A percentile compares a stretch with the other conserved stretches of the same genome.
These are phyloP conservation scores for Pachyramphus minor DNA, from an alignment of 2,113 vertebrate genomes.

Conservation along the genomic window DNA sequence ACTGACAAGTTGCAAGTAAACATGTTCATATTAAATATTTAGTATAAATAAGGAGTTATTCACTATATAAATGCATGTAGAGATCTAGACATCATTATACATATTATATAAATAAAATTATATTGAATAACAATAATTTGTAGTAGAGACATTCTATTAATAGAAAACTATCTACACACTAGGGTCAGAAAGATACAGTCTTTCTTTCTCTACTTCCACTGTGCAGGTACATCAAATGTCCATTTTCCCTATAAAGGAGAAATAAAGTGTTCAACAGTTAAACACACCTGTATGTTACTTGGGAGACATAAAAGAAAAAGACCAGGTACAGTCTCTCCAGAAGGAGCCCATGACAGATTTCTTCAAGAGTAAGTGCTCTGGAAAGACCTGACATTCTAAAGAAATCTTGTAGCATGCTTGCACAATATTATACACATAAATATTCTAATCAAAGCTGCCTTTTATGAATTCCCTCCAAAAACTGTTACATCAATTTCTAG, in stretches of 20 bases:
- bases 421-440: neutral
- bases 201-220: neutral
- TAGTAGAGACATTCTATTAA: neutral
- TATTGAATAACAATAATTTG: neutral
- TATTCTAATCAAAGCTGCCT: neutral
- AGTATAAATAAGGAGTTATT: neutral
- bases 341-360: neutral
- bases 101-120: neutral
- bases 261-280: neutral
- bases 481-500: neutral
- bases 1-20: neutral
- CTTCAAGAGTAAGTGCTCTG: neutral
- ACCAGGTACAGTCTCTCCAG: neutral
- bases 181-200: neutral
- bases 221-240: neutral
- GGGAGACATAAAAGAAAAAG: neutral
- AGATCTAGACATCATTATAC: neutral
- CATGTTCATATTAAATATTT: neutral
- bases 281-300: neutral
- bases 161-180: neutral
- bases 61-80: neutral
- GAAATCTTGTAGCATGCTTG: neutral
- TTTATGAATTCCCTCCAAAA: neutral
- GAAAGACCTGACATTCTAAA: neutral
- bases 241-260: neutral